Conservation (phyloP, 1,140 invertebrate species). For the Drosophila novamexicana region DNA sequence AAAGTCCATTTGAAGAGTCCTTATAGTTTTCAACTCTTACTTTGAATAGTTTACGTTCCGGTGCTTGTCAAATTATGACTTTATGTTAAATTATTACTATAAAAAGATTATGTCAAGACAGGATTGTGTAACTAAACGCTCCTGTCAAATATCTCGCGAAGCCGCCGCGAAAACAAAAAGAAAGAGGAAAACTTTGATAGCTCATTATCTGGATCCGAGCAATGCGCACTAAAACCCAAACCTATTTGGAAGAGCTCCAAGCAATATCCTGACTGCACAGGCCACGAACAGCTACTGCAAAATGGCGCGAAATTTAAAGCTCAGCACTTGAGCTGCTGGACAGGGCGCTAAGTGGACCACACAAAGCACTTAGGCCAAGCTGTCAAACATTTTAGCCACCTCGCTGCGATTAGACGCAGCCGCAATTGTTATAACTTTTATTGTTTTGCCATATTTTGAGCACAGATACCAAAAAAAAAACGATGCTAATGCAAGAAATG, state of each 20-base stretch:
- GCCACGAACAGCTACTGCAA: neutral
- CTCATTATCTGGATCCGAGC: neutral
- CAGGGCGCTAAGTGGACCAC: conserved; percentile 11
- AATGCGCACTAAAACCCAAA: conserved; percentile 29
- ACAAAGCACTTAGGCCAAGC: conserved; percentile 50
- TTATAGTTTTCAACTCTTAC: no score
- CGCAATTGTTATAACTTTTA: conserved; percentile 61
- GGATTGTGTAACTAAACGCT: no score
- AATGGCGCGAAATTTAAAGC: conserved; percentile 21
- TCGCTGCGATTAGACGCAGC: conserved; percentile 47
- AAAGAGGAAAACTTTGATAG: neutral
- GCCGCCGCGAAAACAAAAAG: no score
- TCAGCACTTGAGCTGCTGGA: neutral
- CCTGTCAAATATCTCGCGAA: neutral
- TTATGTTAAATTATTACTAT: no score
- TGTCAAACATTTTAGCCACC: conserved; percentile 55
- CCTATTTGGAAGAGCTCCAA: conserved; percentile 21
- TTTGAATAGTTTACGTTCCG: no score
- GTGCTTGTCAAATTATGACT: no score
- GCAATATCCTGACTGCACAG: conserved; percentile 10
- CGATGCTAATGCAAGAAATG: conserved; percentile 30
- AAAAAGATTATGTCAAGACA: no score
- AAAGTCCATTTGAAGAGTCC: no score
- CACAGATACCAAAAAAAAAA: conserved; percentile 34
- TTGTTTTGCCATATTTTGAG: conserved; percentile 61